Evolutionary conservation across 1,140 invertebrate genomes (phyloP), one percentile per base, ranked within the genome.

Genomic region (Trichonephila inaurata): DNA sequence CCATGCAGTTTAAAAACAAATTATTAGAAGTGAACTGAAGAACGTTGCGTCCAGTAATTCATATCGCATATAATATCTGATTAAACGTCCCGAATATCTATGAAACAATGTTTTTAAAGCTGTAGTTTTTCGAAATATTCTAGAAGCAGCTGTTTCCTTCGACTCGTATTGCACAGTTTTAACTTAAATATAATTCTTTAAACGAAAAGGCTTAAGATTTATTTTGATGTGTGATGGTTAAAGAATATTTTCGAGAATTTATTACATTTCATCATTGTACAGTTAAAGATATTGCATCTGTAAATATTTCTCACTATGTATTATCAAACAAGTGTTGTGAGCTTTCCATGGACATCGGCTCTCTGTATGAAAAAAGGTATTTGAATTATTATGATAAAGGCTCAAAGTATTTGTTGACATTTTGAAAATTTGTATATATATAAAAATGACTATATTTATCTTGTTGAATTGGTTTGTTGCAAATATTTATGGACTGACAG

Each of bases 401-500:
- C 66, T 69, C 72, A 33, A 77, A 77, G 60, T 51, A 85, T 85
- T 85, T 85, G 19, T 85, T 85, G 51, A 85, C 51, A 60, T 85
- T 21, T 85, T 85, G 72, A 60, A 85, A n/a, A 24, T 61, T 85
- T 58, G 83, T 60, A 21, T 85, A 61, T 5, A 85, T 61, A 60
- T 28, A 60, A 61, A 85, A 60, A n/a, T 14, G 21, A 24, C 4
- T 85, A 28, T 44, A 72, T 77, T 77, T 77, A 77, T 33, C 72
- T 77, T 58, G 82, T 83, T 83, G 82, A 83, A 83, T 33, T 77
- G 72, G 72, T 83, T 83, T 83, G 82, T 83, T 83, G 51, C 82
- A 83, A n/a, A 83, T 58, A 83, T 77, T 60, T 83, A 83, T 60
- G n/a, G 12, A 83, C 51, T 51, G 33, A 88, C 86, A 88, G 86